Percentiles rank a stretch among this genome's conserved stretches.
These are phyloP conservation scores for Pammene fasciana DNA, from an alignment of 2,888 invertebrate genomes.

Conservation along the genomic window DNA sequence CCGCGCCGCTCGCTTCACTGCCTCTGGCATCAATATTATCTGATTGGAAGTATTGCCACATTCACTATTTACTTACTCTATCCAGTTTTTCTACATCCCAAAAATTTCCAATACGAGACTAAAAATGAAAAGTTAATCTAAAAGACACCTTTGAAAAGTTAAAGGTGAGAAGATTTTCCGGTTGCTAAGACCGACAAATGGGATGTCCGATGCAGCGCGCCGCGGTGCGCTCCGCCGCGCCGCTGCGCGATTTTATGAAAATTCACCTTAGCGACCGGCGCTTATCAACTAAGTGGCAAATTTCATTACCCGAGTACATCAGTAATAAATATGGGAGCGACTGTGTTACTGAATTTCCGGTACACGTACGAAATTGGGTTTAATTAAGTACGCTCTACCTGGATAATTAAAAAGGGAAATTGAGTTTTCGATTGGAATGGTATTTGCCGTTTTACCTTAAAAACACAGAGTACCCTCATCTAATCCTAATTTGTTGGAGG, in stretches of 20 bases:
- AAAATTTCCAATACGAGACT: neutral
- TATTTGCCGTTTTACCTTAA: conserved; percentile 64
- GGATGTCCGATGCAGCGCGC: conserved; percentile 55
- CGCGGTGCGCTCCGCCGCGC: conserved; percentile 28
- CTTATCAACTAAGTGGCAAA: conserved; percentile 38
- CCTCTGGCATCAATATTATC: conserved; percentile 11
- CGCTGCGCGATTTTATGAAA: conserved; percentile 46
- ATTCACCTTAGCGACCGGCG: conserved; percentile 41
- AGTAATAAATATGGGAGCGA: conserved; percentile 23
- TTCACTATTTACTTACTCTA: conserved; percentile 21
- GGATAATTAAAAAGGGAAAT: conserved; percentile 54
- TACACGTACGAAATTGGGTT: conserved; percentile 40
- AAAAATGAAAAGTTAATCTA: neutral
- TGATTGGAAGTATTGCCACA: conserved; percentile 14
- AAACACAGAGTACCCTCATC: conserved; percentile 65
- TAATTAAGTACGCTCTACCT: conserved; percentile 51
- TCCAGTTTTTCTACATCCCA: neutral
- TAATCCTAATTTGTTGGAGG: conserved; percentile 75
- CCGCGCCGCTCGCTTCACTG: neutral
- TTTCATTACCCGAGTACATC: conserved; percentile 26
- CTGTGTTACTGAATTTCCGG: conserved; percentile 29
- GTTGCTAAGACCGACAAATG: conserved; percentile 53
- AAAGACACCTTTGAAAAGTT: conserved; percentile 20
- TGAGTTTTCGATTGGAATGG: conserved; percentile 66
- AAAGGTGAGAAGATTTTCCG: conserved; percentile 46